Base-by-base conservation (phyloP, 2,113 vertebrate species). In the Notarius quadriscutis region DNA sequence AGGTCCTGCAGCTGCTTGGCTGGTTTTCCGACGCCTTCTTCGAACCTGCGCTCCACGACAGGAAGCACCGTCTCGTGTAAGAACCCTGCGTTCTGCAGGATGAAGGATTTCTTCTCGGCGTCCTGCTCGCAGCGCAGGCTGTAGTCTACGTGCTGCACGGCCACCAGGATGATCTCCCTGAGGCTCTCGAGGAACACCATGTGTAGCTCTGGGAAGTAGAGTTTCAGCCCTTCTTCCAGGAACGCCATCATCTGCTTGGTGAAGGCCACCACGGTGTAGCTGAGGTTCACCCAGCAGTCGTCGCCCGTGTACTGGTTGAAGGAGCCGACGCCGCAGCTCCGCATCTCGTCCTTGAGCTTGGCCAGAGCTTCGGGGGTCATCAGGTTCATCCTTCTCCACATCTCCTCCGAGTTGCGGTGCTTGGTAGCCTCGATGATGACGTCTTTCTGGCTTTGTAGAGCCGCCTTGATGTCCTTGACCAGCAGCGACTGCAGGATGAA, bases 221-320 rank as follows among this genome's bases (percentile, higher is more conserved):
- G 96, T 92, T 98, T 98, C 89, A 99, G 93, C 0, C 98, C 98
- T 87, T 99, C 98, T 87, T 99, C 98, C 94, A 99, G 88, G 92
- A 99, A 99, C 90, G 95, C 96, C 98, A 99, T 97, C 91, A 98
- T 96, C 95, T 99, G 98, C 93, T 99, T 99, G 30, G 97, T 99
- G 93, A 99, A 99, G 82, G 98, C 98, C 83, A 99, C 98, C 4
- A 99, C 91, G 0, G 98, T 99, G 93, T 99, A 99, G 93, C 98
- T 99, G 69, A 99, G 95, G 94, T 99, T 99, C 90, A 99, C 98
- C 98, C 98, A 99, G 94, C 98, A 99, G 95, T 97, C 97, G 10
- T 99, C 97, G 0, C 98, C 98, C 0, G 97, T 99, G 93, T 98
- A 98, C 86, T 97, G 97, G 74, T 98, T 97, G 65, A 99, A 98